These are phyloP conservation scores for Podiceps cristatus DNA, from an alignment of 2,113 vertebrate species.

Conservation along the genomic window DNA sequence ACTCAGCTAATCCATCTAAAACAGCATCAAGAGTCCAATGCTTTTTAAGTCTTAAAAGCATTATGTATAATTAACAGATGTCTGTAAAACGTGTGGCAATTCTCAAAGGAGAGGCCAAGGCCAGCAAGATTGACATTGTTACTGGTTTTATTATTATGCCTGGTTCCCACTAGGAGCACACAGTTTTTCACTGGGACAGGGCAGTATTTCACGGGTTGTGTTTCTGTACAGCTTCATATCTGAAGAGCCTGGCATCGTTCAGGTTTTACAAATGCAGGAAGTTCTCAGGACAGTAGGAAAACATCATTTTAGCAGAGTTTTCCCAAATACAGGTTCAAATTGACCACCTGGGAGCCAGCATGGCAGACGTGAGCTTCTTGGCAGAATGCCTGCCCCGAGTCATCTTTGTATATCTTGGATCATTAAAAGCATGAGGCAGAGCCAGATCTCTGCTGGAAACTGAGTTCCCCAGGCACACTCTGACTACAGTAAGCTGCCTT, in stretches of 20 bases:
- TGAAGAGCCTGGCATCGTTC: not conserved
- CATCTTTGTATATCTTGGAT: not conserved
- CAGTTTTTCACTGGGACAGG: not conserved
- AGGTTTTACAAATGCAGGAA: not conserved
- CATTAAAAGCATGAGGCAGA: not conserved
- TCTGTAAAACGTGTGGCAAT: not conserved
- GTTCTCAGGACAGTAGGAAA: not conserved
- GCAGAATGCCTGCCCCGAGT: accelerated
- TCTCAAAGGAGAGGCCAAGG: not conserved
- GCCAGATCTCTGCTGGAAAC: not conserved
- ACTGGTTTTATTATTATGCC: not conserved
- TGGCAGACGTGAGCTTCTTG: not conserved
- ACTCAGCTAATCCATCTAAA: not conserved
- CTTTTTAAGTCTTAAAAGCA: not conserved
- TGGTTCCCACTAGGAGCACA: not conserved
- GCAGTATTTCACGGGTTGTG: not conserved
- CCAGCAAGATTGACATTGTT: not conserved
- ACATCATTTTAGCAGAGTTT: not conserved
- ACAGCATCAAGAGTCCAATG: not conserved
- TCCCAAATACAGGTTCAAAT: not conserved
- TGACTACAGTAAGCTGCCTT: not conserved
- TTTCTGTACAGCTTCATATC: not conserved
- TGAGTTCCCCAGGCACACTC: not conserved
- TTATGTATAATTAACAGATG: not conserved
- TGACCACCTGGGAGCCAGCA: not conserved